phyloP scores from a whole-genome alignment of 2,797 vertebrate genomes.

The Podargus strigoides region DNA sequence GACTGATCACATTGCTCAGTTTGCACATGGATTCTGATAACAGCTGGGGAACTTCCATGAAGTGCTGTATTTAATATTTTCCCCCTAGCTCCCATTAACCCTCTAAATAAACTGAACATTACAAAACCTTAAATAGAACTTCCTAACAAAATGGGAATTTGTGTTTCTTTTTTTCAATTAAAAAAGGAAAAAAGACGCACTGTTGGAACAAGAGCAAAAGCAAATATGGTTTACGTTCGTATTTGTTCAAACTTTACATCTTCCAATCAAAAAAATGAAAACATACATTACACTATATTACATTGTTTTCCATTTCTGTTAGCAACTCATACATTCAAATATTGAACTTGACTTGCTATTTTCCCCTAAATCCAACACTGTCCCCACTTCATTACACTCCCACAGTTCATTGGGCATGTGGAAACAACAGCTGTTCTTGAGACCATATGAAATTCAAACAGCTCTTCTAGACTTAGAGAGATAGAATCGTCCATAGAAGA shows the following conservation, averaged over 20 bases:
- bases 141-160: neutral
- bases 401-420: neutral
- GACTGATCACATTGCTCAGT: neutral
- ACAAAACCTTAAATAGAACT: neutral
- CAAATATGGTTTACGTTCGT: neutral
- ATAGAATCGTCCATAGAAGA: neutral
- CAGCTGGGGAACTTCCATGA: neutral
- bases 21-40: neutral
- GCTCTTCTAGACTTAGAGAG: neutral
- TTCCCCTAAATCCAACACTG: neutral
- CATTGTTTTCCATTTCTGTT: neutral
- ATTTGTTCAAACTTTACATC: neutral
- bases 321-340: neutral
- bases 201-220: neutral
- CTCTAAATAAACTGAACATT: neutral
- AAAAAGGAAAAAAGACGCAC: neutral
- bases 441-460: neutral
- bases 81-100: neutral
- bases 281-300: neutral
- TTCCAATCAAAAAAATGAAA: neutral
- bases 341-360: neutral
- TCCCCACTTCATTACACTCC: neutral
- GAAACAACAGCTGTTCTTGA: neutral
- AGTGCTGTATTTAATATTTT: neutral
- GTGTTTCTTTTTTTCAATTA: neutral